phyloP scores from a whole-genome alignment of 2,888 invertebrate species.

The Eretmocerus hayati region DNA sequence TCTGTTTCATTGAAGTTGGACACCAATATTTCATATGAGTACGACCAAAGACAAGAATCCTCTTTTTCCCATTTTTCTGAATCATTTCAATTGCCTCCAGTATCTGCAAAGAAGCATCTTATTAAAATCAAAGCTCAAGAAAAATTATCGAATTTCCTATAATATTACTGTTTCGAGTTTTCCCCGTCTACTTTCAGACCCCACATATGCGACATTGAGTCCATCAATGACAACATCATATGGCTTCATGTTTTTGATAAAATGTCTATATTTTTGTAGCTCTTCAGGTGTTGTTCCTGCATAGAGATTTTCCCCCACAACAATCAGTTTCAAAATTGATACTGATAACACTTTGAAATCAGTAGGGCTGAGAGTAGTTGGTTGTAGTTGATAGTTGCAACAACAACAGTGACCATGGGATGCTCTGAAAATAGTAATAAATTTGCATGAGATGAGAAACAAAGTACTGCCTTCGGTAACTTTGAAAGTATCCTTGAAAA shows the following conservation, averaged over 20 bases:
- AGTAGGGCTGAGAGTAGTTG: slow-evolving; percentile 50
- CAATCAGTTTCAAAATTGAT: slow-evolving; percentile 60
- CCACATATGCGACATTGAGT: slow-evolving; percentile 62
- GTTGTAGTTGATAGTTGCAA: slow-evolving; percentile 53
- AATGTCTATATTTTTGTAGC: slow-evolving; percentile 57
- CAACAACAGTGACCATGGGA: slow-evolving; percentile 58
- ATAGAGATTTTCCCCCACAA: slow-evolving; percentile 69
- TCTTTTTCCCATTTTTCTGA: slow-evolving; percentile 49
- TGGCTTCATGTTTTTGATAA: slow-evolving; percentile 59
- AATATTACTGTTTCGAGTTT: too few relatives aligned
- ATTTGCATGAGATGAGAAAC: too few relatives aligned
- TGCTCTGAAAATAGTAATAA: too few relatives aligned
- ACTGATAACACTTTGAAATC: slow-evolving; percentile 60
- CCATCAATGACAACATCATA: slow-evolving; percentile 81
- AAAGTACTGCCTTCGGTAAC: too few relatives aligned
- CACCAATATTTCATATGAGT: slow-evolving; percentile 70
- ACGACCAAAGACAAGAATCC: slow-evolving; percentile 65
- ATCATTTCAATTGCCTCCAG: slow-evolving; percentile 58
- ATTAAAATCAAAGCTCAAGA: too few relatives aligned
- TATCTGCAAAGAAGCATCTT: too few relatives aligned
- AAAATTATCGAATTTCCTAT: too few relatives aligned
- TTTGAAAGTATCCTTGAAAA: too few relatives aligned
- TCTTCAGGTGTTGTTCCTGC: slow-evolving; percentile 68
- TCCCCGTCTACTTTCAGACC: too few relatives aligned
- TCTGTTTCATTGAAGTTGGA: slow-evolving; percentile 49